These are phyloP conservation scores for Glaucomys volans DNA, from an alignment of 2,113 vertebrate genomes.

Conservation along the genomic window DNA sequence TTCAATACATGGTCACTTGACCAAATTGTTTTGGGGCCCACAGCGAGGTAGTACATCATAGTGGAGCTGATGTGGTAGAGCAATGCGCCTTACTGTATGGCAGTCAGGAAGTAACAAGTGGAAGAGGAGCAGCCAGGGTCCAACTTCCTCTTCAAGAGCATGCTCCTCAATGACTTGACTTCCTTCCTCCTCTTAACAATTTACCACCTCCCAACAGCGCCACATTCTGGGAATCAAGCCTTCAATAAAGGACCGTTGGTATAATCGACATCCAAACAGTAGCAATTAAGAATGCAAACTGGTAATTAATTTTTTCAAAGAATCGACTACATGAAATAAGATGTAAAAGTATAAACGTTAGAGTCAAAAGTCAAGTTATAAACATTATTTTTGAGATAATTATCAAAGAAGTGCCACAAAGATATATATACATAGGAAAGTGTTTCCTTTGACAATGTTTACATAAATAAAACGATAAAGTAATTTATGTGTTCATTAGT, in stretches of 20 bases:
- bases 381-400: neutral
- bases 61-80: neutral
- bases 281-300: neutral
- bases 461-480: neutral
- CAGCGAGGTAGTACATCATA: no score
- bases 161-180: neutral
- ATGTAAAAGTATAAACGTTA: neutral
- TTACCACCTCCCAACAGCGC: no score
- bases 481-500: neutral
- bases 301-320: neutral
- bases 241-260: neutral
- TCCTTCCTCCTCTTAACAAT: neutral
- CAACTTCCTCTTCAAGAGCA: accelerated
- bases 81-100: no score
- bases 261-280: neutral
- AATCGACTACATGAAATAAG: neutral
- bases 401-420: neutral
- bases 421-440: neutral
- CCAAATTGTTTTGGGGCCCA: neutral
- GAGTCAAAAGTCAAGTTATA: neutral
- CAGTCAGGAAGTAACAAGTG: neutral
- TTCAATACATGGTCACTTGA: neutral
- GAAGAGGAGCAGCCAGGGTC: accelerated
- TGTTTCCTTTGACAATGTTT: neutral
- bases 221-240: accelerated